Base-by-base conservation (phyloP, 2,888 invertebrate genomes). In the Lysandra bellargus region DNA sequence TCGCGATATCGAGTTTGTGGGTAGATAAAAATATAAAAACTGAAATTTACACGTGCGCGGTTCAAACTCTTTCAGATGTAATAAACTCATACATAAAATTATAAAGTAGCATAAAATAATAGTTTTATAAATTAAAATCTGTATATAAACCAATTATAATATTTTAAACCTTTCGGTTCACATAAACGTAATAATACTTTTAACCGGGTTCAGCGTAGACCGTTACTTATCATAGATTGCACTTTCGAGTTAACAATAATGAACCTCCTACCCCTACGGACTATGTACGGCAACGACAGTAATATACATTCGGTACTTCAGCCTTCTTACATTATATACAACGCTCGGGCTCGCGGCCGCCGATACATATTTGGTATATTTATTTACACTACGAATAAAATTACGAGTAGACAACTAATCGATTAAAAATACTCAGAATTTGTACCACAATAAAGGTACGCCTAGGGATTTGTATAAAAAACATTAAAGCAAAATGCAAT, bases 141-240 rank as follows among this genome's bases (percentile, higher is more conserved):
- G 91, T 85, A 84, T 91, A 93, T 91, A 93, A 94, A 91, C 94
- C 92, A 91, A 93, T 93, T 88, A 92, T 91, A 92, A 94, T 94
- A 94, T 94, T 92, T 94, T 87, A 90, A 93, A 94, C 94, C 94
- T 91, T 88, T 87, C 91, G 94, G 94, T 93, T 92, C 88, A 90
- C 90, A 93, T 94, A 94, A 94, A 93, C 92, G 92, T 94, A 94
- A 93, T 94, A 94, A 94, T 94, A 94, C 94, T 94, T 93, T 92
- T 88, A 93, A 94, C 93, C 93, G 92, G 93, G 88, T 87, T 88
- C 89, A 86, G 87, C 87, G 88, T 89, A 88, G 86, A 89, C 88
- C 86, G 88, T 90, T 91, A 86, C 92, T 92, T 93, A 93, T 88
- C 91, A 91, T 90, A 93, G 94, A 94, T 94, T 94, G 94, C 94